These are phyloP conservation scores for Eriocheir sinensis DNA, from an alignment of 1,140 invertebrate genomes.

Conservation along the genomic window DNA sequence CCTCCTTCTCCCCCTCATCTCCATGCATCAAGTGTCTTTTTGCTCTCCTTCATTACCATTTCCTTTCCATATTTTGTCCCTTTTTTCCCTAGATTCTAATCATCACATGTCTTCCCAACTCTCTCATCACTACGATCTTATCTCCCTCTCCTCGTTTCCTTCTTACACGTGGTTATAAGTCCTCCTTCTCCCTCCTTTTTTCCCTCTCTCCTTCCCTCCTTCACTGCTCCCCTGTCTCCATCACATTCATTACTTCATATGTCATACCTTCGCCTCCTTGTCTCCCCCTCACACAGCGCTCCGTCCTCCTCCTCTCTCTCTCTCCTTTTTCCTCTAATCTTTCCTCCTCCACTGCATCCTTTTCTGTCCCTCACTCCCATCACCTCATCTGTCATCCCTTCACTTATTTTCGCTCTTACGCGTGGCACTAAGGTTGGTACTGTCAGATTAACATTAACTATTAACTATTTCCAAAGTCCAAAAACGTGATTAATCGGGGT, in stretches of 20 bases:
- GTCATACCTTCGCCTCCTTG: too few species aligned
- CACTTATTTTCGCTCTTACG: background rate
- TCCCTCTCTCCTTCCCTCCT: background rate
- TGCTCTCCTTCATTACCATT: background rate
- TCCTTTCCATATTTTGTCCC: background rate
- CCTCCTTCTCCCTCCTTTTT: background rate
- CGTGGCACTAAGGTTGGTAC: too few species aligned
- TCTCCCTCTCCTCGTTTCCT: constrained; percentile 7
- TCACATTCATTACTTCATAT: background rate
- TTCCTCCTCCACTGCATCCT: background rate
- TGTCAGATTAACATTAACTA: too few species aligned
- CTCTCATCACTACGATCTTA: background rate
- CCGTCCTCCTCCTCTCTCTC: background rate
- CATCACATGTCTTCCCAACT: background rate
- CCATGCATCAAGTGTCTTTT: background rate
- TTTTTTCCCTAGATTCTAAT: background rate
- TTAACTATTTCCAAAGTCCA: too few species aligned
- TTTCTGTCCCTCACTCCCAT: background rate
- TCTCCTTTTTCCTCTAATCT: background rate
- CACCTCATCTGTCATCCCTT: background rate
- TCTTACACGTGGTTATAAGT: background rate
- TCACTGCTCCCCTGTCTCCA: background rate
- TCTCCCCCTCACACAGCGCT: background rate
- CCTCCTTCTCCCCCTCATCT: background rate
- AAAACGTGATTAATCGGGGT: too few species aligned